Percentiles rank a stretch among this genome's conserved stretches.
Evolutionary conservation across 2,888 invertebrate species (phyloP).

Genomic region (Mesorhabditis belari): DNA sequence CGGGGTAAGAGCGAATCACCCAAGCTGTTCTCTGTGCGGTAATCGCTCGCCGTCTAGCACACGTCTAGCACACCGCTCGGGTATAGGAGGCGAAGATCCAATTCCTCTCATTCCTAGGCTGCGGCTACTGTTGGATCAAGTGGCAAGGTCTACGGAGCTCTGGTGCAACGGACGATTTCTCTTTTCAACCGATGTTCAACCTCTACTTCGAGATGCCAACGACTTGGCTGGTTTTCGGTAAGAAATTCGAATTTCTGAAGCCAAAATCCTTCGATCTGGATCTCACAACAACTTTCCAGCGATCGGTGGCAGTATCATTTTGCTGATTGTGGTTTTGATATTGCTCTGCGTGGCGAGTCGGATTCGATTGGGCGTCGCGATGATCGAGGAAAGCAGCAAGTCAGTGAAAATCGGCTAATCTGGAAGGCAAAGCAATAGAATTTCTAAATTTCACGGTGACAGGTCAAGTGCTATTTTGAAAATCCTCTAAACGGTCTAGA

Average conservation of each 20-base stretch:
- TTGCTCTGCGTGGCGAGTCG: constrained; percentile 75
- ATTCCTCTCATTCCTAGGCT: constrained; percentile 13
- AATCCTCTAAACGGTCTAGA: no score
- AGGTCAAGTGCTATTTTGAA: no score
- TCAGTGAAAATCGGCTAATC: constrained; percentile 34
- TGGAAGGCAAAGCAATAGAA: no score
- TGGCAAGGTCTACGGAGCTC: constrained; percentile 29
- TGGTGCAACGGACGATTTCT: constrained; percentile 47
- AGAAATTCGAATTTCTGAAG: constrained; percentile 1
- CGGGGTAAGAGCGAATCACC: no score
- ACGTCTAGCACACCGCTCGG: background rate
- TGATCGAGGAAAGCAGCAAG: constrained; percentile 77
- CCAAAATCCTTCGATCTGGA: no score
- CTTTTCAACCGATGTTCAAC: constrained; percentile 38
- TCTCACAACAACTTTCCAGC: constrained; percentile 45
- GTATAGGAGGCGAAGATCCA: no score
- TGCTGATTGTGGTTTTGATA: constrained; percentile 67
- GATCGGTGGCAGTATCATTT: constrained; percentile 65
- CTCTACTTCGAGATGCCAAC: constrained; percentile 51
- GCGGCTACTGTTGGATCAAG: constrained; percentile 40
- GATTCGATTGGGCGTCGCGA: constrained; percentile 78
- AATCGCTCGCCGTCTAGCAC: background rate
- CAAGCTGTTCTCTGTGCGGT: background rate
- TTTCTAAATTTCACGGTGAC: no score
- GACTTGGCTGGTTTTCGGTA: constrained; percentile 49